These are phyloP conservation scores for Dastarcus helophoroides DNA, from an alignment of 2,888 invertebrate genomes.

Conservation along the genomic window DNA sequence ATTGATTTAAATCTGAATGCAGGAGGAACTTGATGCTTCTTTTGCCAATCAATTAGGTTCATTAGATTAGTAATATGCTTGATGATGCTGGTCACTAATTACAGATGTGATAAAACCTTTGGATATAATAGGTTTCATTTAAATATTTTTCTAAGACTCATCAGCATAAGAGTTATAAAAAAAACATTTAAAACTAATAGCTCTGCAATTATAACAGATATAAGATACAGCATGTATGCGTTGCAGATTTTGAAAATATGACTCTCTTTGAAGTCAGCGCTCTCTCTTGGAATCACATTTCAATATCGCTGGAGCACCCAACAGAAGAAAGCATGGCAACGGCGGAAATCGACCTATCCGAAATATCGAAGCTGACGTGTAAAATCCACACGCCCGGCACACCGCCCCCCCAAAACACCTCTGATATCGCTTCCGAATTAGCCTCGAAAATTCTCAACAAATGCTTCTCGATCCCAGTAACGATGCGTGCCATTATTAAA, in stretches of 20 bases:
- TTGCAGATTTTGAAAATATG: slow-evolving; percentile 56
- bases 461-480: slow-evolving; percentile 86
- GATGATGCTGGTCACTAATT: too few relatives aligned
- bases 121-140: too few relatives aligned
- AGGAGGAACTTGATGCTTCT: too few relatives aligned
- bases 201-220: too few relatives aligned
- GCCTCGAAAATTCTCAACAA: slow-evolving; percentile 68
- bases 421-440: slow-evolving; percentile 42
- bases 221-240: too few relatives aligned
- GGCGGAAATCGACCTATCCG: slow-evolving; percentile 75
- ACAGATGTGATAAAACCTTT: too few relatives aligned
- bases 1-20: too few relatives aligned
- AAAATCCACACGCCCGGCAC: slow-evolving; percentile 54
- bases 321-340: slow-evolving; percentile 87
- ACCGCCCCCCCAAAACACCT: slow-evolving; percentile 28
- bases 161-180: too few relatives aligned
- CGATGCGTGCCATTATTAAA: slow-evolving; percentile 76
- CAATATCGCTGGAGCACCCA: slow-evolving; percentile 86
- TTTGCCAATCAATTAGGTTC: too few relatives aligned
- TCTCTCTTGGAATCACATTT: slow-evolving; percentile 78
- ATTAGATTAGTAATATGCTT: too few relatives aligned
- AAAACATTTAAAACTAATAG: too few relatives aligned
- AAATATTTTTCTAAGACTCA: too few relatives aligned
- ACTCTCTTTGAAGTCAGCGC: slow-evolving; percentile 91
- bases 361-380: slow-evolving; percentile 69